Evolutionary conservation across 2,888 invertebrate genomes (phyloP), one percentile per base, ranked within the genome.

Genomic region (Danaus chrysippus): DNA sequence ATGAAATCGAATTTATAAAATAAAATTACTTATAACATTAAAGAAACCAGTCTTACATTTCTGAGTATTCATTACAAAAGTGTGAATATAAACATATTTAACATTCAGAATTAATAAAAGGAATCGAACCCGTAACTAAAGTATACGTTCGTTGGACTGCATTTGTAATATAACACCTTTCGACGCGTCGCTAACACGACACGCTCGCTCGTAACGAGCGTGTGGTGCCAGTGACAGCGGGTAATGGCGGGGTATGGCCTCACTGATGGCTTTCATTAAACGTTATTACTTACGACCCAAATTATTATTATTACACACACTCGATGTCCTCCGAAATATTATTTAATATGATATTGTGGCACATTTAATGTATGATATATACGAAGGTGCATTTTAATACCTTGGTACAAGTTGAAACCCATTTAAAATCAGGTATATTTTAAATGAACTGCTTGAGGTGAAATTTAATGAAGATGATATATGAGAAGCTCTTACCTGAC

Each of bases 401-500:
- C 13, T 10, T 46, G 15, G 1, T n/a, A 3, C n/a, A 13, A 8
- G 9, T n/a, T 10, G 17, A 56, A 52, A 68, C 72, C 76, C 78
- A 77, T 76, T 75, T 75, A 76, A 70, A 68, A 72, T 72, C 77
- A 79, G 79, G 84, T 83, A 78, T 83, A 84, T 82, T 84, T 87
- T 87, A 87, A 89, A 86, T 84, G 87, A 83, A 83, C 80, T 76
- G 72, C 74, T 77, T 79, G 75, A 74, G 78, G 86, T 84, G 91
- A 90, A 89, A 91, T 91, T 91, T 91, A 90, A 91, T 91, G 90
- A 91, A 88, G 86, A 90, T 91, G 91, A 91, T 89, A 89, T 89
- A 91, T 84, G 90, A 87, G 83, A 79, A 79, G 79, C 79, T 75
- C 68, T 71, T 74, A 73, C 79, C 77, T 87, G 88, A 87, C 88